These are phyloP conservation scores for Cenopis cana DNA, from an alignment of 2,888 invertebrate genomes.

Conservation along the genomic window DNA sequence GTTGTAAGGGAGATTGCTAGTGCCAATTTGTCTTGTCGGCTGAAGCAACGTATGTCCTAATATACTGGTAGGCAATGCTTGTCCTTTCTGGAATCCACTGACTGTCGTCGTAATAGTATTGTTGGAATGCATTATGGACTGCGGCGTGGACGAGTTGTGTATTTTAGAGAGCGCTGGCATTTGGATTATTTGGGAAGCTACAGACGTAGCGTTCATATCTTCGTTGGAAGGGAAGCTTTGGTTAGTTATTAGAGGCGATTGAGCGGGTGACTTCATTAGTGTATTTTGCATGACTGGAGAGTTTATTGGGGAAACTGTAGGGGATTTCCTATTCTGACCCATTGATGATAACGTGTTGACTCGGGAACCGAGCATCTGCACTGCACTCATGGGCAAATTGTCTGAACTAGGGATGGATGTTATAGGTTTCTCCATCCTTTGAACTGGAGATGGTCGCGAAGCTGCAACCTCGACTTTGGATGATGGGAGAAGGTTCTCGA, in stretches of 20 bases:
- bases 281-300: slow-evolving; percentile 73
- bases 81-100: slow-evolving; percentile 71
- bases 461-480: slow-evolving; percentile 79
- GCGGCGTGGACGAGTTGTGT: slow-evolving; percentile 64
- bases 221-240: slow-evolving; percentile 65
- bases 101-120: slow-evolving; percentile 73
- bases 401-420: slow-evolving; percentile 62
- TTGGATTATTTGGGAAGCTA: slow-evolving; percentile 78
- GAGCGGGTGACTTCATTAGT: slow-evolving; percentile 77
- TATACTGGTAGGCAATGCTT: slow-evolving; percentile 76
- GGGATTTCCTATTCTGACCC: slow-evolving; percentile 76
- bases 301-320: slow-evolving; percentile 76
- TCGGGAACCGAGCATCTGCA: slow-evolving; percentile 72
- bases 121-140: slow-evolving; percentile 72
- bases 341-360: slow-evolving; percentile 73
- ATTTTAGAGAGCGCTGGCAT: slow-evolving; percentile 82
- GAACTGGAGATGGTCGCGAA: slow-evolving; percentile 72
- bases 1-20: slow-evolving; percentile 69
- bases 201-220: slow-evolving; percentile 62
- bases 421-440: slow-evolving; percentile 70
- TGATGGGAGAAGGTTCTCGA: slow-evolving; percentile 79
- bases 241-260: slow-evolving; percentile 71
- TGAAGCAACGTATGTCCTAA: slow-evolving; percentile 79
- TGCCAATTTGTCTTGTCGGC: slow-evolving; percentile 73
- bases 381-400: slow-evolving; percentile 69